Conservation (phyloP, 23 tunicate genomes). For the Ascidia mentula region DNA sequence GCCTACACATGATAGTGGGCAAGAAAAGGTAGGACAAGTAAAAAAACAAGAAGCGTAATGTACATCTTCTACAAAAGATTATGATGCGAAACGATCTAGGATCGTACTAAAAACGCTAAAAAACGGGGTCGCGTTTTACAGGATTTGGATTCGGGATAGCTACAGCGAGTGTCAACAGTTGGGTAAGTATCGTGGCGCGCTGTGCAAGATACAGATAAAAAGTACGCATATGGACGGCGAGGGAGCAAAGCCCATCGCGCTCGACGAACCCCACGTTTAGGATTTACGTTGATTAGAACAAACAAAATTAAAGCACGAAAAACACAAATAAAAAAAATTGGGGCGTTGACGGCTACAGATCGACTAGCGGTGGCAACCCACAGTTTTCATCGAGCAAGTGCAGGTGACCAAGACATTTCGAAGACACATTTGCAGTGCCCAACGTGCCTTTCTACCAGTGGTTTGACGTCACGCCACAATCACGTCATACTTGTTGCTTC, state of each 20-base stretch:
- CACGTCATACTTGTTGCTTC: conserved; percentile 29
- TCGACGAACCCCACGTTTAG: neutral
- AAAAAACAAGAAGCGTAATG: neutral
- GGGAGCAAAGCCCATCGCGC: neutral
- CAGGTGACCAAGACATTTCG: conserved; percentile 2
- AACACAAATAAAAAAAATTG: neutral
- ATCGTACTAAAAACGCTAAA: neutral
- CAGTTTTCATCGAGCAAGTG: neutral
- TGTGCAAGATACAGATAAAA: conserved; percentile 5
- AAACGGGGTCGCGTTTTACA: neutral
- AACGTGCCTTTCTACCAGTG: neutral
- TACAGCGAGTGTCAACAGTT: neutral
- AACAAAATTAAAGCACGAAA: conserved; percentile 1
- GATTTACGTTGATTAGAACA: neutral
- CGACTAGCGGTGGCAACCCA: too few relatives aligned
- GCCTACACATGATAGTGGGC: neutral
- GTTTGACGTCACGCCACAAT: conserved; percentile 30
- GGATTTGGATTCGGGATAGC: neutral
- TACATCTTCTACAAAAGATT: neutral
- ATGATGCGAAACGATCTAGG: neutral
- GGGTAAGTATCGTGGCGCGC: neutral
- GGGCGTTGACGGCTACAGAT: neutral
- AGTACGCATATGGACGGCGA: neutral
- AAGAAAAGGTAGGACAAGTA: neutral
- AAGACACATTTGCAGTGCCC: conserved; percentile 7